A percentile compares a stretch with the other conserved stretches of the same genome.
phyloP scores from a whole-genome alignment of 2,888 invertebrate species.

The Cordylochernes scorpioides region DNA sequence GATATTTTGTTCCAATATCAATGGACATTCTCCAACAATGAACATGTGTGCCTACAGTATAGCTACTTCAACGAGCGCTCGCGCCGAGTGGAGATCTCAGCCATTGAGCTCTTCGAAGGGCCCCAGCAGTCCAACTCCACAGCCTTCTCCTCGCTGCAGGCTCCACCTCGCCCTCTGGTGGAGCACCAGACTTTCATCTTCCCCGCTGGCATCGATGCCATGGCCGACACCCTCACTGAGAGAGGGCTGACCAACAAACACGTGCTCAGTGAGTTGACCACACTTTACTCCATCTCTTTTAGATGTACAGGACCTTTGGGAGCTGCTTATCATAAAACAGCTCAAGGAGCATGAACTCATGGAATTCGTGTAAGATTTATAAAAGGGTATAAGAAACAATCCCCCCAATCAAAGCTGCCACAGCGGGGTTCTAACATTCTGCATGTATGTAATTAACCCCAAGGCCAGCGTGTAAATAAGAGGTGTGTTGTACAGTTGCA shows the following conservation, averaged over 20 bases:
- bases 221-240: conserved; percentile 68
- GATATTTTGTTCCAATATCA: too few species aligned
- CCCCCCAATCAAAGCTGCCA: too few species aligned
- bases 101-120: conserved; percentile 85
- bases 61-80: conserved; percentile 77
- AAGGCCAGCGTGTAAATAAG: too few species aligned
- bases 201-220: conserved; percentile 43
- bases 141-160: conserved; percentile 59
- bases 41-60: conserved; percentile 29
- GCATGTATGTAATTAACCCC: too few species aligned
- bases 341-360: too few species aligned
- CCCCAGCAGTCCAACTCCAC: conserved; percentile 46
- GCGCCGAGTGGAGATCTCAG: conserved; percentile 66
- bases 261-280: conserved; percentile 45
- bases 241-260: conserved; percentile 68
- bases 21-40: too few species aligned
- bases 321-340: too few species aligned
- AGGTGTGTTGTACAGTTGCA: conserved; percentile 33
- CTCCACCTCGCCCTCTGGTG: conserved; percentile 36
- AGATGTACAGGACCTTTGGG: too few species aligned
- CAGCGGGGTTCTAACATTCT: too few species aligned
- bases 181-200: conserved; percentile 68
- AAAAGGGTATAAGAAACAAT: too few species aligned
- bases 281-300: too few species aligned
- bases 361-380: too few species aligned